Evolutionary conservation across 2,797 vertebrate species (phyloP), one percentile per base, ranked within the genome.

Genomic region (Spheniscus humboldti): DNA sequence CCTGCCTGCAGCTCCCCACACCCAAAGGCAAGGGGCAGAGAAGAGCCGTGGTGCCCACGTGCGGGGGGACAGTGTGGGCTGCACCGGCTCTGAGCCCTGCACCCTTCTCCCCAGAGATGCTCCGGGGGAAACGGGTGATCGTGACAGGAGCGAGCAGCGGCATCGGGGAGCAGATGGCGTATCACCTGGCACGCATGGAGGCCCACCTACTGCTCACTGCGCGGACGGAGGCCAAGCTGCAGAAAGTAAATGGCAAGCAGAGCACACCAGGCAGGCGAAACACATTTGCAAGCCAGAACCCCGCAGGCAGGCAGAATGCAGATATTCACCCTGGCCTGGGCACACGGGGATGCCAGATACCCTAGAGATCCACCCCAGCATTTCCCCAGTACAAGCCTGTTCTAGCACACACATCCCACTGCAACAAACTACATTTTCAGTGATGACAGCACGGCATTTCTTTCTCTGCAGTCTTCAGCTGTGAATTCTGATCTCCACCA

Each of bases 161-260:
- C 64, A 98, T 98, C 13, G 98, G 98, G 91, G 98, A 97, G 96
- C 97, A 98, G 91, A 98, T 98, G 83, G 98, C 98, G 0, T 98
- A 98, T 93, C 98, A 98, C 73, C 96, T 98, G 95, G 97, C 97
- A 3, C 94, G 81, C 41, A 98, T 98, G 98, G 97, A 97, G 45
- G 94, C 98, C 18, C 98, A 98, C 37, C 60, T 98, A 10, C 96
- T 98, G 88, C 56, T 98, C 83, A 98, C 98, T 0, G 98, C 98
- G 0, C 96, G 97, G 14, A 98, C 96, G 0, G 77, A 97, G 91
- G 97, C 96, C 88, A 89, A 27, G 74, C 97, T 98, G 45, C 94
- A 98, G 94, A 96, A 98, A 95, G 98, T 98, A 95, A 95, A 72
- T 3, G 76, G 80, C 53, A 6, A 78, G 62, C 57, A 30, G 73